These are phyloP conservation scores for Campoplex nolae DNA, from an alignment of 2,888 invertebrate species.

Conservation along the genomic window DNA sequence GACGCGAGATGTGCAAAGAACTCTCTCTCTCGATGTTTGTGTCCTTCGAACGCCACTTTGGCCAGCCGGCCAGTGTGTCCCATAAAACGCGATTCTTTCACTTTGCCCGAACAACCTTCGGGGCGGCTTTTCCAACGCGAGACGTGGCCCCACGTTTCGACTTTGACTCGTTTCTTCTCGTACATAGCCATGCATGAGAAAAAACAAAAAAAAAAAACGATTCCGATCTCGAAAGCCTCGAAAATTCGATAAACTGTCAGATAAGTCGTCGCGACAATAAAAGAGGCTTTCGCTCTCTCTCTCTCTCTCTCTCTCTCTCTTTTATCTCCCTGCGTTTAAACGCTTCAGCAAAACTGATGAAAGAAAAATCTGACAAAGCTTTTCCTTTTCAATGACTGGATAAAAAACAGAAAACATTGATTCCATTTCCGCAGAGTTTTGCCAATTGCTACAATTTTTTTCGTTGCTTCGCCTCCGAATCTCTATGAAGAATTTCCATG, in stretches of 20 bases:
- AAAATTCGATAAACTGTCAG: background rate
- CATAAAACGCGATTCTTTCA: conserved; percentile 62
- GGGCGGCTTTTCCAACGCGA: conserved; percentile 62
- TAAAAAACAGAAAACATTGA: no score
- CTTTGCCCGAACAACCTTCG: conserved; percentile 63
- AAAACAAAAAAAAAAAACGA: background rate
- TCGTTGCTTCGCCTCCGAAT: no score
- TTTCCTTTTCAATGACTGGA: background rate
- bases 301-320: background rate
- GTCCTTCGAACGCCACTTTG: conserved; percentile 59
- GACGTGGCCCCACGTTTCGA: conserved; percentile 49
- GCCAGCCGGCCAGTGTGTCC: conserved; percentile 48
- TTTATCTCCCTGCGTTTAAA: background rate
- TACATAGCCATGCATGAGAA: background rate
- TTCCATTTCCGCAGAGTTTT: no score
- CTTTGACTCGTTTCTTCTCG: conserved; percentile 40
- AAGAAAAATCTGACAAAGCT: background rate
- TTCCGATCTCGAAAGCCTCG: conserved; percentile 24
- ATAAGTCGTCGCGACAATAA: background rate
- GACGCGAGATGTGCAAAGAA: conserved; percentile 38
- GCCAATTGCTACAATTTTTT: no score
- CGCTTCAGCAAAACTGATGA: background rate
- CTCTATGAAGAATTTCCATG: no score
- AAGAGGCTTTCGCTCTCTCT: background rate
- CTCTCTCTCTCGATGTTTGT: conserved; percentile 19